These are phyloP conservation scores for Cyclargus thomasi DNA, from an alignment of 1,140 invertebrate genomes.

Conservation along the genomic window DNA sequence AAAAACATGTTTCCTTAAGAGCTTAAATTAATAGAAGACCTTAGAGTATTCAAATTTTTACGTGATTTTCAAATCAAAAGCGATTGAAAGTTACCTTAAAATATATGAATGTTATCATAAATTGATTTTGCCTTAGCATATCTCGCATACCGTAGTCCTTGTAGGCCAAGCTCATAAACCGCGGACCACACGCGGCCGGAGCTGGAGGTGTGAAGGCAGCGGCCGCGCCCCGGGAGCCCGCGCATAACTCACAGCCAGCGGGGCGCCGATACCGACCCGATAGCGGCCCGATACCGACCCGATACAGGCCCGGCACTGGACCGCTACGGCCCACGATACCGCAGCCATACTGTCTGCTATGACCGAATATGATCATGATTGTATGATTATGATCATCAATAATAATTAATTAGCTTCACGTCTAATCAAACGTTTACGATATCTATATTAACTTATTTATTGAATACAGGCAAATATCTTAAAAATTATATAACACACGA, in stretches of 20 bases:
- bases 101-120: no score
- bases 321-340: background rate
- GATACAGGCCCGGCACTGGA: constrained; percentile 42
- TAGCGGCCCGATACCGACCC: constrained; percentile 31
- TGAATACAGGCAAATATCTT: no score
- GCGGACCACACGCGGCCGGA: constrained; percentile 67
- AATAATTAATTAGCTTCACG: no score
- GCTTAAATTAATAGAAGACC: no score
- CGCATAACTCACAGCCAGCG: constrained; percentile 70
- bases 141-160: constrained; percentile 31
- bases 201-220: constrained; percentile 68
- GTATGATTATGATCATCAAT: no score
- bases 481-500: no score
- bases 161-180: constrained; percentile 61
- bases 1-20: no score
- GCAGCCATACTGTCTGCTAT: constrained; percentile 48
- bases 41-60: no score
- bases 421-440: no score
- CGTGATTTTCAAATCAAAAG: no score
- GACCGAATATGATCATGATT: background rate
- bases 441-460: no score
- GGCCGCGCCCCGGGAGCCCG: constrained; percentile 55
- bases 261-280: constrained; percentile 67
- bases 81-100: no score
- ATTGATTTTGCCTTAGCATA: background rate